Percentiles rank a stretch among this genome's conserved stretches.
Evolutionary conservation across 2,113 vertebrate genomes (phyloP).

Genomic region (Acanthisitta chloris): DNA sequence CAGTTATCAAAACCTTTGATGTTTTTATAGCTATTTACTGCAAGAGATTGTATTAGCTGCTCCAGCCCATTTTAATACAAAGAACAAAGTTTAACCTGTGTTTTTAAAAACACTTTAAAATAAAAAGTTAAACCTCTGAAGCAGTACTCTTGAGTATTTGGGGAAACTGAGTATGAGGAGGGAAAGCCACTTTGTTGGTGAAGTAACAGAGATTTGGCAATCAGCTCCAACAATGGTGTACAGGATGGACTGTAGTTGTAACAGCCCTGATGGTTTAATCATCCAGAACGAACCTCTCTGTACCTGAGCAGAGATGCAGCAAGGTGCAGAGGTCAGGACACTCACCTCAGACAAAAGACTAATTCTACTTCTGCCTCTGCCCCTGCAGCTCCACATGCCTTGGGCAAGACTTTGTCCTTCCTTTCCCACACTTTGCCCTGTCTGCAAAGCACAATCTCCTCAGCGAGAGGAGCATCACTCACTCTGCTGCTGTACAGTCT

Average conservation of each 20-base stretch:
- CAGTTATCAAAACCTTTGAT: conserved; percentile 59
- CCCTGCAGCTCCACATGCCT: neutral
- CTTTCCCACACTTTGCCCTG: neutral
- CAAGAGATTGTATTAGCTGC: conserved; percentile 28
- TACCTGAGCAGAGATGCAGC: neutral
- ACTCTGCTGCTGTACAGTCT: neutral
- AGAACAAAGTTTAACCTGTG: neutral
- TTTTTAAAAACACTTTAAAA: neutral
- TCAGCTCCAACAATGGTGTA: neutral
- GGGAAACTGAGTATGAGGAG: neutral
- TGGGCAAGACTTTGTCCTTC: neutral
- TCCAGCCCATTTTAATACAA: conserved; percentile 29
- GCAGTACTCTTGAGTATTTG: neutral
- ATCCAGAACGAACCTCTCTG: neutral
- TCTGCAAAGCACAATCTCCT: neutral
- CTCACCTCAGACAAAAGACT: neutral
- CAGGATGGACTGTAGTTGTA: rapidly evolving
- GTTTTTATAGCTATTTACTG: conserved; percentile 60
- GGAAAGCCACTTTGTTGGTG: neutral
- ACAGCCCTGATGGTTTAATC: neutral
- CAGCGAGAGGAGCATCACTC: neutral
- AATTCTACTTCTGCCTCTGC: neutral
- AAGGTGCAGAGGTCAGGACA: neutral
- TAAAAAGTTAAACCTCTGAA: neutral
- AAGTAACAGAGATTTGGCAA: neutral